Conservation (phyloP, 2,797 vertebrate genomes). For the Molossus alvarezi region DNA sequence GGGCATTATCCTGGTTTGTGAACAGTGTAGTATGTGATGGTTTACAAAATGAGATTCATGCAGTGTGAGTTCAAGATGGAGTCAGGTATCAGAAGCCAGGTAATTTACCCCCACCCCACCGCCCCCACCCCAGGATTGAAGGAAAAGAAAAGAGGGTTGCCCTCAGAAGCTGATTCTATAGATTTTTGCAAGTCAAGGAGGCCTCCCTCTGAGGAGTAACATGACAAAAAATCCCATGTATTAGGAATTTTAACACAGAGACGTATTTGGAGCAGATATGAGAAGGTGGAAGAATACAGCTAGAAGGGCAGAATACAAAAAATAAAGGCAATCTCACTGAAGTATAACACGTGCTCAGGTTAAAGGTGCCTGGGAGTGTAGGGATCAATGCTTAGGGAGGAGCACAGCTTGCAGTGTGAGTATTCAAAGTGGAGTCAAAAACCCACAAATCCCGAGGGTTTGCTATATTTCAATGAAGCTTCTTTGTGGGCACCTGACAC, state of each 20-base stretch:
- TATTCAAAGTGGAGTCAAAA: background rate
- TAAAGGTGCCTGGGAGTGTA: background rate
- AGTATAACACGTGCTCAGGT: background rate
- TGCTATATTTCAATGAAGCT: background rate
- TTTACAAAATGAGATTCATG: background rate
- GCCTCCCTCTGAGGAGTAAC: background rate
- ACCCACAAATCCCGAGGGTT: background rate
- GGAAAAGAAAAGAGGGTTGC: background rate
- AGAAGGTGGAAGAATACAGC: background rate
- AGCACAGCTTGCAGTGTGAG: background rate
- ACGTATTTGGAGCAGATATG: background rate
- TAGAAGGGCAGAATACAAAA: background rate
- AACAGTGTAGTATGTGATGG: background rate
- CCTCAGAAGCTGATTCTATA: background rate
- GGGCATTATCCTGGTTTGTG: background rate
- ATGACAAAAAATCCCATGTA: constrained; percentile 6
- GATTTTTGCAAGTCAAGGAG: background rate
- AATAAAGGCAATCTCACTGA: background rate
- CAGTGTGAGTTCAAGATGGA: background rate
- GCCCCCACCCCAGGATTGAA: background rate
- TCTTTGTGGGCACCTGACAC: background rate
- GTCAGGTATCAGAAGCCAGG: background rate
- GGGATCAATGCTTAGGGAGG: background rate
- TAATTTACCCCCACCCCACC: background rate
- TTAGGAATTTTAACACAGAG: background rate